Base-by-base conservation (phyloP, 2,888 invertebrate species). In the Drosophila suboccidentalis region DNA sequence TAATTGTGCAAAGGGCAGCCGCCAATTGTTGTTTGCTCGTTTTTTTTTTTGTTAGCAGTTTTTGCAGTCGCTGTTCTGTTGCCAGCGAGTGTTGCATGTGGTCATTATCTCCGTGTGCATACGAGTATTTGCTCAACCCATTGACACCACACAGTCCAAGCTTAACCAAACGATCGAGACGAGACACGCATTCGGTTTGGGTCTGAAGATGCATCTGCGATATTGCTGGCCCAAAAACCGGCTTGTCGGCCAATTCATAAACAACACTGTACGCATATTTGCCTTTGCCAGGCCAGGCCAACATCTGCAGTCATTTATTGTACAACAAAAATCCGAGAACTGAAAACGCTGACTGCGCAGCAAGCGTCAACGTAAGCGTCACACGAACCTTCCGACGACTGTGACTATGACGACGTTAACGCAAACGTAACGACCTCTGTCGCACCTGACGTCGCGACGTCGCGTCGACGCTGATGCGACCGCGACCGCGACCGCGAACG, bases 1-100 rank as follows among this genome's bases (percentile, higher is more conserved):
- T 78, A 86, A 84, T 86, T 88, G 83, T 67, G 57, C 78, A 80
- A 84, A 88, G 87, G 84, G 83, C 89, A 75, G 58, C 74, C 71
- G 77, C 44, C 77, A 78, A 82, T 71, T 72, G 57, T 26, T 58
- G 49, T 57, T 76, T 49, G 38, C 60, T 62, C 62, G 49, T 57
- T 76, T 49, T 34, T 60, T 62, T 55, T 55, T 39, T 46, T 54
- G 26, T 26, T 6, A 26, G 26, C 26, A 8, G 26, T 41, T 55
- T 44, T 36, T 64, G 62, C 34, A 71, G 61, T 68, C 49, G 11
- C 6, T 22, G 22, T 53, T 26, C 1, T 38, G 34, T 53, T 50
- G 57, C 49, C 68, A 38, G 34, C 47, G 32, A 22, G 17, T 62
- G 43, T 65, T 69, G 72, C 66, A 62, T 62, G 62, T 60, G 49